phyloP scores from a whole-genome alignment of 2,113 vertebrate species.

The Zosterops japonicus region DNA sequence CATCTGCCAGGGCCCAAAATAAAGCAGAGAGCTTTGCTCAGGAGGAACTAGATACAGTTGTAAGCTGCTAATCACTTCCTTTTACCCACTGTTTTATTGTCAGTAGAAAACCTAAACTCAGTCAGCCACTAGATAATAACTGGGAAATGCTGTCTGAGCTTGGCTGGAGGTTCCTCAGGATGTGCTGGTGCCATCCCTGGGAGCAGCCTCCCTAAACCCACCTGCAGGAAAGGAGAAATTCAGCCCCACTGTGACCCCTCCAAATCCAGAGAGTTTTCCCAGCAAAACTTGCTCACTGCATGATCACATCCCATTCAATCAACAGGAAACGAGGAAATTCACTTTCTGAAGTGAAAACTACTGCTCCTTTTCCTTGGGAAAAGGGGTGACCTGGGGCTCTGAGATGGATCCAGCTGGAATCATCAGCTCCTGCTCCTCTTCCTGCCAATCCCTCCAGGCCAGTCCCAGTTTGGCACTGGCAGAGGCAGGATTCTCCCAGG shows the following conservation, averaged over 20 bases:
- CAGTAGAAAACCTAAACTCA: background rate
- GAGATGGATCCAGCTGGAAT: background rate
- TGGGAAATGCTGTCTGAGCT: background rate
- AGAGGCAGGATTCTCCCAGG: background rate
- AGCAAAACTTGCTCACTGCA: background rate
- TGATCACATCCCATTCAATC: background rate
- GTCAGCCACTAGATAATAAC: background rate
- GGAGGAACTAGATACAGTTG: background rate
- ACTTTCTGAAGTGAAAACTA: background rate
- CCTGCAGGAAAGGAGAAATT: background rate
- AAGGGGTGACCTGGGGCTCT: background rate
- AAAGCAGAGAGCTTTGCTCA: conserved; percentile 14
- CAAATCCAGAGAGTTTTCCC: background rate
- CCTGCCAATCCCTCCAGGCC: fast-evolving
- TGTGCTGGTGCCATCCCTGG: background rate
- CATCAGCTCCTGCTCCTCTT: fast-evolving
- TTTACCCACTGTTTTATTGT: conserved; percentile 46
- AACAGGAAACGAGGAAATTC: background rate
- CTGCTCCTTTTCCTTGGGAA: background rate
- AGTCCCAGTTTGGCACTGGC: background rate
- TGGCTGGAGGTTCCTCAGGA: background rate
- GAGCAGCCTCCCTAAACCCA: background rate
- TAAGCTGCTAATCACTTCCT: conserved; percentile 22
- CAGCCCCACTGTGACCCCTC: background rate
- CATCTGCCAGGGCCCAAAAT: conserved; percentile 24